A percentile compares a stretch with the other conserved stretches of the same genome.
These are phyloP conservation scores for Dryadula phaetusa DNA, from an alignment of 2,888 invertebrate genomes.

Conservation along the genomic window DNA sequence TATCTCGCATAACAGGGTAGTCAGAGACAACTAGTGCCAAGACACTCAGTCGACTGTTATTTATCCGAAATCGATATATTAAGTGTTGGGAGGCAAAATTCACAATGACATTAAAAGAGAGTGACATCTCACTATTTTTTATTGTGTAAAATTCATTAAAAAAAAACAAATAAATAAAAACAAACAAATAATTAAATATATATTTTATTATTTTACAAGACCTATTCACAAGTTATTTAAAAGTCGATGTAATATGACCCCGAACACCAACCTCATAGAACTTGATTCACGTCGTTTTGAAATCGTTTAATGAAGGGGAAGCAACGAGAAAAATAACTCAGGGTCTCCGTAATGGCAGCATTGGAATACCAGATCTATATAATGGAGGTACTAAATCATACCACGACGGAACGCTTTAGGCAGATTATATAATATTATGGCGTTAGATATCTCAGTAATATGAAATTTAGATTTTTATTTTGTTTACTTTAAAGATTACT, in stretches of 20 bases:
- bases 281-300: conserved; percentile 15
- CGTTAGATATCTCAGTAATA: neutral
- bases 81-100: no score
- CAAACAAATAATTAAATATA: no score
- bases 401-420: neutral
- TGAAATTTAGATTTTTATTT: neutral
- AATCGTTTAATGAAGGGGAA: conserved; percentile 32
- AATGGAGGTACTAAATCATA: conserved; percentile 40
- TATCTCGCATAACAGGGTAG: no score
- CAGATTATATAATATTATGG: conserved; percentile 14
- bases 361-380: conserved; percentile 40
- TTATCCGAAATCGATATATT: no score
- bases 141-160: no score
- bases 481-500: neutral
- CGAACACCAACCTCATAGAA: conserved; percentile 10
- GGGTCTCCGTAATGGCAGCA: conserved; percentile 29
- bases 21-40: no score
- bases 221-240: neutral
- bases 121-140: no score
- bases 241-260: conserved; percentile 2
- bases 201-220: no score
- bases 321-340: conserved; percentile 29
- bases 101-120: no score
- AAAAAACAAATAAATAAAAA: no score
- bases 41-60: no score